Conservation (phyloP, 92 coral and sea anemone species). For the Scolanthus callimorphus region DNA sequence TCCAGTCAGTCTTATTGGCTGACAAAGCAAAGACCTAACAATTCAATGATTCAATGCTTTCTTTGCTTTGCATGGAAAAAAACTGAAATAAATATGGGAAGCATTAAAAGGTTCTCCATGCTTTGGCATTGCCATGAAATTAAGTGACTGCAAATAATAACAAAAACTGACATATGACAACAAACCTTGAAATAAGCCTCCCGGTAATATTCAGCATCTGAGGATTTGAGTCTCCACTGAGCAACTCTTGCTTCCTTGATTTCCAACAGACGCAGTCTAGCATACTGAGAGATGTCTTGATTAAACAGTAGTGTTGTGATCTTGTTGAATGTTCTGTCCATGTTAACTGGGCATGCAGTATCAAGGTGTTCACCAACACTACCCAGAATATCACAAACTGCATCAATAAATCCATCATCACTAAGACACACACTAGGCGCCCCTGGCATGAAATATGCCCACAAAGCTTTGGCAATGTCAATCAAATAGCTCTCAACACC, state of each 20-base stretch:
- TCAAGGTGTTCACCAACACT: conserved; percentile 35
- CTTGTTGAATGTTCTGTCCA: conserved; percentile 35
- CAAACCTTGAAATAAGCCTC: conserved; percentile 45
- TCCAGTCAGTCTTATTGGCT: too few relatives aligned
- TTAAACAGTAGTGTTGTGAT: conserved; percentile 38
- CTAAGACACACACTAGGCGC: conserved; percentile 13
- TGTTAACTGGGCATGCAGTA: conserved; percentile 38
- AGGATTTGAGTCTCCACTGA: conserved; percentile 20
- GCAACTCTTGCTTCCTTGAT: conserved; percentile 36
- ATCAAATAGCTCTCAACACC: conserved; percentile 31
- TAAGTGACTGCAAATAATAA: not conserved
- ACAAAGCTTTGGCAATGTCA: conserved; percentile 58
- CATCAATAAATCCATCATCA: conserved; percentile 28
- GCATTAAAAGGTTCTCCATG: too few relatives aligned
- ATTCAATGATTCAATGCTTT: too few relatives aligned
- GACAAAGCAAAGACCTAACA: too few relatives aligned
- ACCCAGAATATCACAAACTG: conserved; percentile 44
- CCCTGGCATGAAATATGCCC: conserved; percentile 54
- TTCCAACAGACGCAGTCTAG: conserved; percentile 43
- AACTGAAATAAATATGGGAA: too few relatives aligned
- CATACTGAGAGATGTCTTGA: conserved; percentile 23
- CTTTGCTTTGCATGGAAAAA: too few relatives aligned
- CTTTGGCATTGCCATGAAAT: too few relatives aligned
- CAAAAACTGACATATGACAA: not conserved
- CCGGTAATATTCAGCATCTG: conserved; percentile 27